phyloP scores from a whole-genome alignment of 2,888 invertebrate species.

The Mactromeris polynyma region DNA sequence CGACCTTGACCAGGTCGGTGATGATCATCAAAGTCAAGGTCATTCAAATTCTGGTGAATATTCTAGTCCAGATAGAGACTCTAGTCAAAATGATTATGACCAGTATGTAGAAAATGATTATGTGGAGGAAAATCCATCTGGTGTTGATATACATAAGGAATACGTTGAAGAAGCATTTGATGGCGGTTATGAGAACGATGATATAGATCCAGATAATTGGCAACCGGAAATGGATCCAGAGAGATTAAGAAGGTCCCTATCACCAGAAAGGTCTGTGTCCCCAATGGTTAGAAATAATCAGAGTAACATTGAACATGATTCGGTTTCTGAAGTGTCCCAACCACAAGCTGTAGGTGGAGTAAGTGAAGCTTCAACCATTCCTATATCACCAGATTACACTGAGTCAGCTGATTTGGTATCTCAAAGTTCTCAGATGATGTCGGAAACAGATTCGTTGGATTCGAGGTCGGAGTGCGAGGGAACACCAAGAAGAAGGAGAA shows the following conservation, averaged over 20 bases:
- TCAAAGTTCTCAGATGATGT: constrained; percentile 39
- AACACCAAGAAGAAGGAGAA: constrained; percentile 44
- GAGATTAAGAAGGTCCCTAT: constrained; percentile 58
- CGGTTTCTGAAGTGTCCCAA: constrained; percentile 39
- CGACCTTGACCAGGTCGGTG: constrained; percentile 14
- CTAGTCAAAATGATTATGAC: constrained; percentile 50
- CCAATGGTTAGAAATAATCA: constrained; percentile 33
- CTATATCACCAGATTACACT: constrained; percentile 38
- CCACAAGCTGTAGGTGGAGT: neutral
- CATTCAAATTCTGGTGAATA: constrained; percentile 30
- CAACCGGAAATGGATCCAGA: constrained; percentile 61
- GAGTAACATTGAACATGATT: constrained; percentile 38
- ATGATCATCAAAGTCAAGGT: constrained; percentile 26
- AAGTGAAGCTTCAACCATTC: constrained; percentile 46
- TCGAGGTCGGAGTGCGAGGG: constrained; percentile 51
- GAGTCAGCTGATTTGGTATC: constrained; percentile 26
- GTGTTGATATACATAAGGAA: constrained; percentile 18
- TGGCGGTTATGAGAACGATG: constrained; percentile 50
- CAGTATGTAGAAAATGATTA: constrained; percentile 46
- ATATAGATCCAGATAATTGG: constrained; percentile 58
- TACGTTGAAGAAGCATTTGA: constrained; percentile 23
- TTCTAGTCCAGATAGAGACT: constrained; percentile 31
- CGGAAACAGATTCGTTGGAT: constrained; percentile 38
- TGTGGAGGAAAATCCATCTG: constrained; percentile 15
- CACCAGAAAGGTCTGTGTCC: constrained; percentile 69